Percentiles rank a stretch among this genome's conserved stretches.
These are phyloP conservation scores for Amphiprion ocellaris DNA, from an alignment of 2,113 vertebrate species.

Conservation along the genomic window DNA sequence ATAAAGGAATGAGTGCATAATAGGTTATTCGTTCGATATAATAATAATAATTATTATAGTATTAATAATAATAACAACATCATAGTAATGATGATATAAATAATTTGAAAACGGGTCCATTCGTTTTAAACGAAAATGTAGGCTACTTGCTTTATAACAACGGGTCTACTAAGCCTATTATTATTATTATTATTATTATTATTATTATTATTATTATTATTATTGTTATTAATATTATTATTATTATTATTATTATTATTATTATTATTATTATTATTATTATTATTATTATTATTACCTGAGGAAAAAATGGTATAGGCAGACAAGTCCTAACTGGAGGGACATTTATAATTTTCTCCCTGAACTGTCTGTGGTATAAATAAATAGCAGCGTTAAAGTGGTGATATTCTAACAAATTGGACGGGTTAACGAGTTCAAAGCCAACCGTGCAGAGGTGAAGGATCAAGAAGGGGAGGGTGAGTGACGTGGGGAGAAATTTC, in stretches of 20 bases:
- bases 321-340: not conserved
- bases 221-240: not conserved
- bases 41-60: not conserved
- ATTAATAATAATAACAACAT: slow-evolving; percentile 3
- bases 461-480: slow-evolving; percentile 47
- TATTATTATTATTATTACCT: not conserved
- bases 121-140: slow-evolving; percentile 14
- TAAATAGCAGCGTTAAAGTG: slow-evolving; percentile 11
- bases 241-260: slow-evolving; percentile 13
- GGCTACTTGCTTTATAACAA: not conserved
- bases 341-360: not conserved
- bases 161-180: not conserved
- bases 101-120: not conserved
- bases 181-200: slow-evolving; percentile 11
- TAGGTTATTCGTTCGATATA: slow-evolving; percentile 29
- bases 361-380: slow-evolving; percentile 4
- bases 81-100: not conserved
- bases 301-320: not conserved
- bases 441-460: slow-evolving; percentile 37
- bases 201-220: not conserved
- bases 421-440: slow-evolving; percentile 51
- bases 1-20: not conserved
- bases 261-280: not conserved
- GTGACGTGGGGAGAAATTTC: slow-evolving; percentile 72
- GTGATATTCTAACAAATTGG: slow-evolving; percentile 36